A percentile compares a stretch with the other conserved stretches of the same genome.
Evolutionary conservation across 2,888 invertebrate species (phyloP).

Genomic region (Urechis unicinctus): DNA sequence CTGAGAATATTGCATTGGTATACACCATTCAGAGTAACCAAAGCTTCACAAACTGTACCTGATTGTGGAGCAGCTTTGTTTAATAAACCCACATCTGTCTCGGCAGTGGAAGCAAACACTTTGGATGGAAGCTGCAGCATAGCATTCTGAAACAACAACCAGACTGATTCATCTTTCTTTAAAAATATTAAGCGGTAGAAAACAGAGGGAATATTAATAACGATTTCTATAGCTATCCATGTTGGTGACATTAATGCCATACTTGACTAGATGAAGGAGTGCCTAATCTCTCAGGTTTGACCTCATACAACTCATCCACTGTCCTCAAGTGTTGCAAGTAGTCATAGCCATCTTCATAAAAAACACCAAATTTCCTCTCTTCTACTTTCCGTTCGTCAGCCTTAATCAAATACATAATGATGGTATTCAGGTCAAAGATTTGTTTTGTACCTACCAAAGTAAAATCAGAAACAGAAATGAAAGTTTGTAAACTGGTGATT

Average conservation of each 20-base stretch:
- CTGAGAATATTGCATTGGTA: too few relatives aligned
- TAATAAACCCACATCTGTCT: conserved; percentile 76
- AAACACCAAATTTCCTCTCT: conserved; percentile 76
- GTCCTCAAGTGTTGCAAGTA: conserved; percentile 79
- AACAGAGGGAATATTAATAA: neutral
- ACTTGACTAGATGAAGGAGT: too few relatives aligned
- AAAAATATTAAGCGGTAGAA: neutral
- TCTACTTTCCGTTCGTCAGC: conserved; percentile 23
- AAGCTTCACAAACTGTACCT: too few relatives aligned
- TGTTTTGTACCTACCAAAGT: neutral
- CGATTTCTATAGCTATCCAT: too few relatives aligned
- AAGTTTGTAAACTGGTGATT: too few relatives aligned
- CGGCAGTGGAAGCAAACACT: conserved; percentile 75
- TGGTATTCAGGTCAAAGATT: neutral
- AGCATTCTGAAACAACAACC: conserved; percentile 13
- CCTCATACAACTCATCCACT: conserved; percentile 24
- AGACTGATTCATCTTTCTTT: neutral
- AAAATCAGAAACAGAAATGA: too few relatives aligned
- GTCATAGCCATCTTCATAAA: conserved; percentile 90
- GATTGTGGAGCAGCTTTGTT: conserved; percentile 71
- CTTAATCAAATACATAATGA: neutral
- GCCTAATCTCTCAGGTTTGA: too few relatives aligned
- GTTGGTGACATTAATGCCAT: too few relatives aligned
- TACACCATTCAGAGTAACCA: too few relatives aligned
- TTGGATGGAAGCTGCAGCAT: conserved; percentile 69